Percentiles rank a stretch among this genome's conserved stretches.
phyloP scores from a whole-genome alignment of 2,888 invertebrate genomes.

The Bellardia bayeri region DNA sequence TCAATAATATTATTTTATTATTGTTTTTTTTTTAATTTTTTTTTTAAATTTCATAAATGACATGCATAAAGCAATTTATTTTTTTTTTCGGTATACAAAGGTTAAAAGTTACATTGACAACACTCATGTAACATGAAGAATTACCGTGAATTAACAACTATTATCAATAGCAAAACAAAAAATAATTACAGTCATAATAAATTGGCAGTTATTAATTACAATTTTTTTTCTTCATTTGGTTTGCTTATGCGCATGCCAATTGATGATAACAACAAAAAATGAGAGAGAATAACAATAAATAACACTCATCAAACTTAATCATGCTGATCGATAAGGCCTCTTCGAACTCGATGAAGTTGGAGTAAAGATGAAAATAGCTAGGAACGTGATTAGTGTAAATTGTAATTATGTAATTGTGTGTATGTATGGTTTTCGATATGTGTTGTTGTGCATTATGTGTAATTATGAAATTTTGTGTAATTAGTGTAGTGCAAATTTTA shows the following conservation, averaged over 20 bases:
- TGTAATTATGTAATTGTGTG: neutral
- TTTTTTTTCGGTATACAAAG: too few relatives aligned
- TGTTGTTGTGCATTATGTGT: neutral
- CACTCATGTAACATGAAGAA: too few relatives aligned
- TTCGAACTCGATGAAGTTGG: neutral
- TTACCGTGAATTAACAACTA: too few relatives aligned
- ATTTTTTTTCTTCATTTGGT: neutral
- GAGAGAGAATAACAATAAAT: neutral
- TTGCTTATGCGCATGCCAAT: neutral
- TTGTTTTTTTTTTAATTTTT: too few relatives aligned
- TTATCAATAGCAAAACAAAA: too few relatives aligned
- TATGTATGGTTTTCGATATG: neutral
- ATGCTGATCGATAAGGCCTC: constrained; percentile 9
- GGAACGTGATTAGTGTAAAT: neutral
- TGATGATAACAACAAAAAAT: neutral
- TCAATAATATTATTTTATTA: too few relatives aligned
- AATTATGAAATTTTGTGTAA: neutral
- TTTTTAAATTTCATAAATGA: too few relatives aligned
- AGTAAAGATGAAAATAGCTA: neutral
- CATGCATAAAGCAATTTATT: too few relatives aligned
- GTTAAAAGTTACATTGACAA: too few relatives aligned
- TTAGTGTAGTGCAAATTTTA: too few relatives aligned
- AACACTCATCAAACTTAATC: neutral
- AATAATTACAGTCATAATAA: too few relatives aligned
- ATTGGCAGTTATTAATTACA: too few relatives aligned